Conservation (phyloP, 2,113 vertebrate species). For the Agapornis roseicollis region DNA sequence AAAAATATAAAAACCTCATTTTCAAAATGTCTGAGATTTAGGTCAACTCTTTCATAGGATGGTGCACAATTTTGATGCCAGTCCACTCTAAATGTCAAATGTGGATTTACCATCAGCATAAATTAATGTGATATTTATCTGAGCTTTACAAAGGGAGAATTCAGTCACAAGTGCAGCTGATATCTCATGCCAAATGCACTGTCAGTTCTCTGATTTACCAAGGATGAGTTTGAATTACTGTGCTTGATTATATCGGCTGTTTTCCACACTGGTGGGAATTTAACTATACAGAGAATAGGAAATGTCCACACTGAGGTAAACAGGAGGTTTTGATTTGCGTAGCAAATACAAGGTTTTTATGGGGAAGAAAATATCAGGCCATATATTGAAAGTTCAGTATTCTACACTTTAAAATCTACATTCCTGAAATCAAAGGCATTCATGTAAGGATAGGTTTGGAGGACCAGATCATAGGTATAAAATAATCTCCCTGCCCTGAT, state of each 20-base stretch:
- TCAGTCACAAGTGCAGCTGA: background rate
- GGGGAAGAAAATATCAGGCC: background rate
- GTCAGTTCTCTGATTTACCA: background rate
- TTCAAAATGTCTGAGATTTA: background rate
- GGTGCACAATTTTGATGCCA: background rate
- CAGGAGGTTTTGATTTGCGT: background rate
- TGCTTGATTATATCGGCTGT: background rate
- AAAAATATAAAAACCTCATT: background rate
- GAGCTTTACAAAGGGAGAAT: background rate
- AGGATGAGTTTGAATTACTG: background rate
- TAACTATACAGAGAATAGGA: background rate
- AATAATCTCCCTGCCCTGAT: background rate
- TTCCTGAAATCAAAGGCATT: background rate
- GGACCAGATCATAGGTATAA: background rate
- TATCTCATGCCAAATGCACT: background rate
- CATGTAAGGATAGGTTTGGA: background rate
- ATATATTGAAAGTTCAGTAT: background rate
- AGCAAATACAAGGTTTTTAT: background rate
- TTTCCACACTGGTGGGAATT: background rate
- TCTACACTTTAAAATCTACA: background rate
- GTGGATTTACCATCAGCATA: background rate
- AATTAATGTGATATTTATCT: background rate
- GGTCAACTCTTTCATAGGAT: background rate
- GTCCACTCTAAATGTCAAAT: background rate
- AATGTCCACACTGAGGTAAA: background rate